Evolutionary conservation across 2,888 invertebrate species (phyloP).

Genomic region (Eupithecia centaureata): DNA sequence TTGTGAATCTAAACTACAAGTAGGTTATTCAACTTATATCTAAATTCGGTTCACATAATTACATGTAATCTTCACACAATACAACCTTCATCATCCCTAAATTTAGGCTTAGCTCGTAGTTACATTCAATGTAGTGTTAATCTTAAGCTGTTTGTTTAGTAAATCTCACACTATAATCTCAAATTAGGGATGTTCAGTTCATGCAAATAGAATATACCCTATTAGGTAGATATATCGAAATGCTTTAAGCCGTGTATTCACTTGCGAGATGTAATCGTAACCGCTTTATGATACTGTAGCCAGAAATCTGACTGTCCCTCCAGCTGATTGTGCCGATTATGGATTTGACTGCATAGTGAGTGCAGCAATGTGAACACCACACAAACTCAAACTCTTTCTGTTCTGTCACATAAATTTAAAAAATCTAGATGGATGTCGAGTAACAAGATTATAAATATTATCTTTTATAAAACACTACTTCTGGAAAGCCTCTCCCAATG

Average conservation of each 20-base stretch:
- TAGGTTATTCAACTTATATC: neutral
- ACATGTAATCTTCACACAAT: neutral
- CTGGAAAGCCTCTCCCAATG: too few species aligned
- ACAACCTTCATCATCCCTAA: neutral
- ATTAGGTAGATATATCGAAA: neutral
- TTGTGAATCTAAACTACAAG: neutral
- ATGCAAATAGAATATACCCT: neutral
- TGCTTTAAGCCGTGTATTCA: neutral
- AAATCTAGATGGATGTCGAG: too few species aligned
- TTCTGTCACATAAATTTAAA: neutral
- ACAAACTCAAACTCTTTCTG: neutral
- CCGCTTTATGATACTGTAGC: neutral
- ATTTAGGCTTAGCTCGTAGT: neutral
- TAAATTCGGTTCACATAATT: neutral
- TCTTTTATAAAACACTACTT: too few species aligned
- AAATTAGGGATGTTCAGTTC: neutral
- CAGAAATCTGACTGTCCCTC: neutral
- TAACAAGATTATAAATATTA: too few species aligned
- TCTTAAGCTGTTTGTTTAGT: neutral
- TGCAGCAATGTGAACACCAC: neutral
- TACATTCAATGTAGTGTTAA: neutral
- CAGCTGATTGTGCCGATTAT: neutral
- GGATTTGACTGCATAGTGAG: neutral
- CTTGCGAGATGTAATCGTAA: neutral
- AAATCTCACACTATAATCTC: neutral